Evolutionary conservation across 2,113 vertebrate species (phyloP).

Genomic region (Tachuris rubrigastra): DNA sequence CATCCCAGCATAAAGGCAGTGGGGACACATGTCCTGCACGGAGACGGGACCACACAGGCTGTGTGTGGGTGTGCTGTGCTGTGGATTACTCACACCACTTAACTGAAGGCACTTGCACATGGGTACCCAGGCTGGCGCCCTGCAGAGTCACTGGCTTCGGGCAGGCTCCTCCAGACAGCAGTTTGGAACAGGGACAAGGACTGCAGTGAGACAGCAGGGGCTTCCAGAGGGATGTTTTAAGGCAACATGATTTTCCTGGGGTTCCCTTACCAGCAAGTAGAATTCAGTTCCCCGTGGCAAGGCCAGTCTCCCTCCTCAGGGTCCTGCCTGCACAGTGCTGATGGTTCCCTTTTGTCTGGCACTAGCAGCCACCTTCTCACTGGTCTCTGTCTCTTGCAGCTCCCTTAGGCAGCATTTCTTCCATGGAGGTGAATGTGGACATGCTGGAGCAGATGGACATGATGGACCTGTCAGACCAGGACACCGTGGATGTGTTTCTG

Average conservation of each 20-base stretch:
- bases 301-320: not conserved
- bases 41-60: not conserved
- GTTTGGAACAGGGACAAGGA: not conserved
- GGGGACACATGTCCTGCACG: not conserved
- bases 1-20: not conserved
- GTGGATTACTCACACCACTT: not conserved
- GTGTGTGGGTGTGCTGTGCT: not conserved
- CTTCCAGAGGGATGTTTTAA: not conserved
- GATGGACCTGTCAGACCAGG: conserved; percentile 90
- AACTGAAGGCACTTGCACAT: not conserved
- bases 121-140: not conserved
- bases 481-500: conserved; percentile 90
- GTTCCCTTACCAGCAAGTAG: not conserved
- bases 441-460: conserved; percentile 93
- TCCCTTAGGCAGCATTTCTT: conserved; percentile 93
- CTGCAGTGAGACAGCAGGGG: not conserved
- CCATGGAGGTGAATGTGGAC: conserved; percentile 98
- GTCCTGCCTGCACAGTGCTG: not conserved
- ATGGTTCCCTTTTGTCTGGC: not conserved
- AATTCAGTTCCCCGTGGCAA: not conserved
- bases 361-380: not conserved
- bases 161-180: not conserved
- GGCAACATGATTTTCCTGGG: not conserved
- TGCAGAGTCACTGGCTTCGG: not conserved
- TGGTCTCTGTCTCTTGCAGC: conserved; percentile 70